A percentile compares a stretch with the other conserved stretches of the same genome.
Conservation (phyloP, 2,888 invertebrate genomes). For the Meiosimyza platycephala region DNA sequence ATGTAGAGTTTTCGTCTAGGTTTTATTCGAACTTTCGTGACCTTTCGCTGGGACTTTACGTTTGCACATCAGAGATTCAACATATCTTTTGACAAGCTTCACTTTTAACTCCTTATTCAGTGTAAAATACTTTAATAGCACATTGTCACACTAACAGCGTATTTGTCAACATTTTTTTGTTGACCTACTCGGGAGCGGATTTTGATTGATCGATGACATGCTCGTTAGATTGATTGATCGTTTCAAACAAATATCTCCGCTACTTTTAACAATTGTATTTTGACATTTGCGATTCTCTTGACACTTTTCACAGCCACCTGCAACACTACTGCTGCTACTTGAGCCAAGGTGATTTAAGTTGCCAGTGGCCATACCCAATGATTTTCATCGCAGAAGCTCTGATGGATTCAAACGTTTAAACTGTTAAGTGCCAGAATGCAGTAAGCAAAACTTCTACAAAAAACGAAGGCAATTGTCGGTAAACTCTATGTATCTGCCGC, state of each 20-base stretch:
- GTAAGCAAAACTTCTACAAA: background rate
- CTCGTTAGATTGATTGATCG: constrained; percentile 46
- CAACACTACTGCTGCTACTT: background rate
- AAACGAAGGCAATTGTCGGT: background rate
- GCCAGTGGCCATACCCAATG: background rate
- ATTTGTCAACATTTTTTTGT: too few species aligned
- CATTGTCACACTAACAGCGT: too few species aligned
- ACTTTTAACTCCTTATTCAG: too few species aligned
- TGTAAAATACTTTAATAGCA: too few species aligned
- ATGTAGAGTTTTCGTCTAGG: too few species aligned
- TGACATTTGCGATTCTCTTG: constrained; percentile 45
- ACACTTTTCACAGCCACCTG: too few species aligned
- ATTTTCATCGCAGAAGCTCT: background rate
- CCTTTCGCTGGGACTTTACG: too few species aligned
- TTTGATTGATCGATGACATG: constrained; percentile 61
- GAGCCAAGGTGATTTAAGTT: too few species aligned
- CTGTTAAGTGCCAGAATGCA: too few species aligned
- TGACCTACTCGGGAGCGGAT: constrained; percentile 40
- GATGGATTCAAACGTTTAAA: background rate
- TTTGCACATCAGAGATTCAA: too few species aligned
- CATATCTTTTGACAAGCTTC: too few species aligned
- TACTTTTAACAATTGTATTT: constrained; percentile 45
- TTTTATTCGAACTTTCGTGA: too few species aligned
- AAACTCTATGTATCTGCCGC: background rate
- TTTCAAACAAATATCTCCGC: constrained; percentile 10